phyloP scores from a whole-genome alignment of 2,888 invertebrate genomes.

The Candidula unifasciata region DNA sequence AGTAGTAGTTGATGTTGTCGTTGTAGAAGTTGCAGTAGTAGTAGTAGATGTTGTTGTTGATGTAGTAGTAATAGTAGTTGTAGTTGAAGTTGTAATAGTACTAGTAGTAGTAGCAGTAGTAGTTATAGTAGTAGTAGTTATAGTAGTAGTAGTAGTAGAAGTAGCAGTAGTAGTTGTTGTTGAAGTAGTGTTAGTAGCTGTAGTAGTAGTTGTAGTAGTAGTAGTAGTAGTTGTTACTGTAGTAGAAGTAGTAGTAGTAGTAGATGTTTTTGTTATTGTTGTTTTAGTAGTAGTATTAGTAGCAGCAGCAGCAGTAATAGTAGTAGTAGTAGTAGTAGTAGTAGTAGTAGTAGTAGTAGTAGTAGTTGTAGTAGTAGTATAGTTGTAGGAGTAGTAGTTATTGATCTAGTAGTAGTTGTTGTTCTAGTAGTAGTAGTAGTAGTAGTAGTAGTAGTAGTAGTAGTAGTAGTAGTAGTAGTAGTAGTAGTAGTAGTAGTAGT shows the following conservation, averaged over 20 bases:
- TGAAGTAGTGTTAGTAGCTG: neutral
- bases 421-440: neutral
- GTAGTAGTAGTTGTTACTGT: neutral
- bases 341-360: neutral
- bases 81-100: neutral
- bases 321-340: neutral
- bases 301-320: neutral
- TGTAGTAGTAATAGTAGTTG: neutral
- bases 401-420: neutral
- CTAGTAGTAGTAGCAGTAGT: conserved; percentile 3
- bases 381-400: neutral
- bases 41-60: neutral
- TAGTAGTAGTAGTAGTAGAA: neutral
- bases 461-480: neutral
- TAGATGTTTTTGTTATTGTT: neutral
- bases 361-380: neutral
- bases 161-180: neutral
- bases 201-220: neutral
- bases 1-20: too few relatives aligned
- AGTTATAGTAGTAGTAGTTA: neutral
- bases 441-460: neutral
- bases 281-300: neutral
- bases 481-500: neutral
- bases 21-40: too few relatives aligned
- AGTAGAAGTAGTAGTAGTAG: neutral